Percentiles rank a stretch among this genome's conserved stretches.
Conservation (phyloP, 2,888 invertebrate species). For the Sphinx pinastri region DNA sequence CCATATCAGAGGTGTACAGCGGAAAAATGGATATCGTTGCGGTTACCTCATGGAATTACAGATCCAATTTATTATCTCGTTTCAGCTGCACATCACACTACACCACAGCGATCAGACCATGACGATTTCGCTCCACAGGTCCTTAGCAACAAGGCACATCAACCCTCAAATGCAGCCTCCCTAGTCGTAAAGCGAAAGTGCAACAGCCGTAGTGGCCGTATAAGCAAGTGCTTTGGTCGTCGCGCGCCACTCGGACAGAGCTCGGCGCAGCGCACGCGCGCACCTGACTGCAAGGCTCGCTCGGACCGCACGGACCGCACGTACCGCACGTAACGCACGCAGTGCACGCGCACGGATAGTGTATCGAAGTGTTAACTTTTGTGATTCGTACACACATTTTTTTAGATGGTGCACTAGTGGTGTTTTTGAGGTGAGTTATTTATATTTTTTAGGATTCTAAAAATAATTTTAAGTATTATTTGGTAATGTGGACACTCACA, state of each 20-base stretch:
- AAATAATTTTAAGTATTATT: background rate
- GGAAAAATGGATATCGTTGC: no score
- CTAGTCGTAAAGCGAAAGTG: slow-evolving; percentile 66
- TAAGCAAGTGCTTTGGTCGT: slow-evolving; percentile 61
- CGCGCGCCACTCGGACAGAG: slow-evolving; percentile 67
- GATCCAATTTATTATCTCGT: no score
- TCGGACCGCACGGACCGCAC: slow-evolving; percentile 32
- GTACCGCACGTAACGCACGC: slow-evolving; percentile 30
- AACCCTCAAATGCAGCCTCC: slow-evolving; percentile 29
- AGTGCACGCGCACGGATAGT: slow-evolving; percentile 23
- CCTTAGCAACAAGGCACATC: slow-evolving; percentile 26
- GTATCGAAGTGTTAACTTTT: slow-evolving; percentile 22
- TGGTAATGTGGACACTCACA: background rate
- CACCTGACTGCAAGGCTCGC: slow-evolving; percentile 33
- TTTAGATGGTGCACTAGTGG: background rate
- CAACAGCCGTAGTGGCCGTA: slow-evolving; percentile 65
- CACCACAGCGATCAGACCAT: background rate
- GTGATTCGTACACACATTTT: slow-evolving; percentile 18
- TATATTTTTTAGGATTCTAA: background rate
- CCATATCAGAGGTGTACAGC: no score
- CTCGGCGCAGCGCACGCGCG: slow-evolving; percentile 60
- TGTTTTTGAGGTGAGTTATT: slow-evolving; percentile 13
- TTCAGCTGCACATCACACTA: no score
- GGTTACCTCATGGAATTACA: no score
- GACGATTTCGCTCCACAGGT: background rate